Evolutionary conservation across 2,113 vertebrate species (phyloP).

Genomic region (Eulemur macaco): DNA sequence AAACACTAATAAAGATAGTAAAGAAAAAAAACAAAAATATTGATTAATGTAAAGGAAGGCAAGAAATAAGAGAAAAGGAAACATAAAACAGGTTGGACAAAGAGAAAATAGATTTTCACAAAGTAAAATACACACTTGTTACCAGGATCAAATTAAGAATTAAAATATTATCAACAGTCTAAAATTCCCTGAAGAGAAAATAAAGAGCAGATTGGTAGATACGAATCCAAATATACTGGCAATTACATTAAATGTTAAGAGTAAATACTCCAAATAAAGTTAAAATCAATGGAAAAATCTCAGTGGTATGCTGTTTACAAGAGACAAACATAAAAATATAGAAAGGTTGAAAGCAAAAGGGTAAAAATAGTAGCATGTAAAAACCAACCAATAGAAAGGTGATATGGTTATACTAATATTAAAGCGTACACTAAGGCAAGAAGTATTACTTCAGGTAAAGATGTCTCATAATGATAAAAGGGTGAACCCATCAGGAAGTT

Average conservation of each 20-base stretch:
- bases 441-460: neutral
- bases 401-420: neutral
- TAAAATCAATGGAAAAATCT: neutral
- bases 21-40: neutral
- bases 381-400: neutral
- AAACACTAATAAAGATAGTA: neutral
- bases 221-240: neutral
- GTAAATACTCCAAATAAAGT: neutral
- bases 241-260: neutral
- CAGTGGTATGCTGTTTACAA: neutral
- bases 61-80: neutral
- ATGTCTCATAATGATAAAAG: neutral
- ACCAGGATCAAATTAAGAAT: no score
- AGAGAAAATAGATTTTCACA: neutral
- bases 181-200: neutral
- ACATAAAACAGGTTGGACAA: neutral
- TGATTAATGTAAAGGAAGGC: neutral
- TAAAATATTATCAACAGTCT: no score
- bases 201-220: neutral
- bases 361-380: neutral
- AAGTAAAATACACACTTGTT: no score
- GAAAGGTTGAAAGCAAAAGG: neutral
- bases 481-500: neutral
- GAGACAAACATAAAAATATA: neutral
- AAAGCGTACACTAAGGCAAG: neutral